phyloP scores from a whole-genome alignment of 2,888 invertebrate genomes.

The Ditylenchus weischeri region DNA sequence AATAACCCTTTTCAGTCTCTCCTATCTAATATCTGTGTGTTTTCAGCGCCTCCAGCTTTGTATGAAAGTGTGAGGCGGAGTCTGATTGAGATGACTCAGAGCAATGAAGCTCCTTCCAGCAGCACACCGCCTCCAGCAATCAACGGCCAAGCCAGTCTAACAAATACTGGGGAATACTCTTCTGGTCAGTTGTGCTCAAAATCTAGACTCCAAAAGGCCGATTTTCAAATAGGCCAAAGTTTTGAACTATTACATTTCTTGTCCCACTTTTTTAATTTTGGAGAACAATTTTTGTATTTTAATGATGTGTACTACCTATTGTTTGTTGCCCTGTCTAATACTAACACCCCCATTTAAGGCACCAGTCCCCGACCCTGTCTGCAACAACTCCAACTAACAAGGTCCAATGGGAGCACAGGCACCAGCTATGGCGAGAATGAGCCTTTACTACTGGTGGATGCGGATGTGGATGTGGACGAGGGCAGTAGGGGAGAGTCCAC shows the following conservation, averaged over 20 bases:
- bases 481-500: background rate
- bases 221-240: too few species aligned
- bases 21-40: constrained; percentile 10
- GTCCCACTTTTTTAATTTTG: too few species aligned
- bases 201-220: too few species aligned
- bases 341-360: too few species aligned
- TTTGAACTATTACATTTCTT: too few species aligned
- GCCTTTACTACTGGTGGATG: constrained; percentile 33
- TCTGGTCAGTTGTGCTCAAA: too few species aligned
- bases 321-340: too few species aligned
- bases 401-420: background rate
- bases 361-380: constrained; percentile 2
- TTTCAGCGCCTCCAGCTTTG: constrained; percentile 11
- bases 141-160: too few species aligned
- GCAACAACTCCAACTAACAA: constrained; percentile 10
- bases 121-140: too few species aligned
- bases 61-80: constrained; percentile 79
- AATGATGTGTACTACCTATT: too few species aligned
- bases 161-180: too few species aligned
- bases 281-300: too few species aligned
- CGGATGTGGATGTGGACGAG: constrained; percentile 18
- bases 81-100: constrained; percentile 75
- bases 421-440: constrained; percentile 31
- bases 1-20: background rate
- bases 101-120: background rate